phyloP scores from a whole-genome alignment of 2,888 invertebrate genomes.

The Parasteatoda lunata region DNA sequence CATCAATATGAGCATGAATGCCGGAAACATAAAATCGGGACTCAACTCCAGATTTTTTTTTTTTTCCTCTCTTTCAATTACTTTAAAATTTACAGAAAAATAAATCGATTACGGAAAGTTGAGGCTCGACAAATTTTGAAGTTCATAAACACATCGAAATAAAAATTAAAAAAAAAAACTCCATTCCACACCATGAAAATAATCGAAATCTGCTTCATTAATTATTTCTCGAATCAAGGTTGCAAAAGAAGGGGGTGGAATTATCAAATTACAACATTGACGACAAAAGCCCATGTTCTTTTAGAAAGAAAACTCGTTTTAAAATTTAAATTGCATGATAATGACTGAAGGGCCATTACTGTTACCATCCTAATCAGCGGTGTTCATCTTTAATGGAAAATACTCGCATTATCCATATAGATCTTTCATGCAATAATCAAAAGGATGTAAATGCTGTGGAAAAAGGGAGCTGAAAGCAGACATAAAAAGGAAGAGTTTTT shows the following conservation, averaged over 20 bases:
- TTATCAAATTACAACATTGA: constrained; percentile 41
- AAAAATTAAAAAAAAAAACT: neutral
- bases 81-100: too few relatives aligned
- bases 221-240: constrained; percentile 31
- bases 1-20: too few relatives aligned
- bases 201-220: constrained; percentile 33
- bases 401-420: constrained; percentile 51
- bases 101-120: too few relatives aligned
- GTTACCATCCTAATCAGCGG: constrained; percentile 49
- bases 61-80: too few relatives aligned
- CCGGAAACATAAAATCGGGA: too few relatives aligned
- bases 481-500: constrained; percentile 8
- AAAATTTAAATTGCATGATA: constrained; percentile 66
- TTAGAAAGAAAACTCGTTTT: constrained; percentile 50
- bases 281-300: constrained; percentile 12
- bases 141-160: neutral
- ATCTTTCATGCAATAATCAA: constrained; percentile 56
- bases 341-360: constrained; percentile 60
- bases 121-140: too few relatives aligned
- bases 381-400: constrained; percentile 63
- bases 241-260: constrained; percentile 23
- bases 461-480: neutral
- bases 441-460: constrained; percentile 45
- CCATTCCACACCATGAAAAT: neutral
- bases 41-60: too few relatives aligned